Evolutionary conservation across 2,888 invertebrate genomes (phyloP).

Genomic region (Pandemis cinnamomeana): DNA sequence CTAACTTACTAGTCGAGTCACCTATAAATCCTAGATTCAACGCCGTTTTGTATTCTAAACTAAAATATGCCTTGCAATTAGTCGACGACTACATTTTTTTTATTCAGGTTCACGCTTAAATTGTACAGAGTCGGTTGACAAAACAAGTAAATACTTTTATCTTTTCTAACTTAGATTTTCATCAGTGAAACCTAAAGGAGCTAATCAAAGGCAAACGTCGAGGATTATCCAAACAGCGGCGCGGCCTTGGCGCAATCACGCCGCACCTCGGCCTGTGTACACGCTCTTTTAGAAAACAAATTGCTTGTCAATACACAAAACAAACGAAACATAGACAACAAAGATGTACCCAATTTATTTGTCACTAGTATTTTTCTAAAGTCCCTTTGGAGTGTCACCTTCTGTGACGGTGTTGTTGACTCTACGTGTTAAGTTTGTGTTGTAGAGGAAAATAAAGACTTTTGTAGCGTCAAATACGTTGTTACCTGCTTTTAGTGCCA

Average conservation of each 20-base stretch:
- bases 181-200: constrained; percentile 37
- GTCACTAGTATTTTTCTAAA: constrained; percentile 42
- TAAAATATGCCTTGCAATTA: constrained; percentile 13
- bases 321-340: constrained; percentile 41
- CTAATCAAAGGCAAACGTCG: constrained; percentile 40
- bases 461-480: constrained; percentile 24
- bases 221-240: constrained; percentile 38
- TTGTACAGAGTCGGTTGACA: not conserved
- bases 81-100: not conserved
- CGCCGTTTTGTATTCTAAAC: constrained; percentile 13
- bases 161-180: constrained; percentile 27
- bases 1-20: constrained; percentile 28
- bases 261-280: constrained; percentile 30
- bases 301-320: constrained; percentile 42
- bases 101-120: not conserved
- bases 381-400: constrained; percentile 39
- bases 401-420: constrained; percentile 38
- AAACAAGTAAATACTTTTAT: not conserved
- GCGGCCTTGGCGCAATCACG: constrained; percentile 39
- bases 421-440: constrained; percentile 39
- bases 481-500: constrained; percentile 27
- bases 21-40: constrained; percentile 19
- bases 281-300: constrained; percentile 40
- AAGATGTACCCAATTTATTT: constrained; percentile 42
- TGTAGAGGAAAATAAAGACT: constrained; percentile 10